Percentiles rank a stretch among this genome's conserved stretches.
phyloP scores from a whole-genome alignment of 1,140 invertebrate genomes.

The Nasonia longicornis region DNA sequence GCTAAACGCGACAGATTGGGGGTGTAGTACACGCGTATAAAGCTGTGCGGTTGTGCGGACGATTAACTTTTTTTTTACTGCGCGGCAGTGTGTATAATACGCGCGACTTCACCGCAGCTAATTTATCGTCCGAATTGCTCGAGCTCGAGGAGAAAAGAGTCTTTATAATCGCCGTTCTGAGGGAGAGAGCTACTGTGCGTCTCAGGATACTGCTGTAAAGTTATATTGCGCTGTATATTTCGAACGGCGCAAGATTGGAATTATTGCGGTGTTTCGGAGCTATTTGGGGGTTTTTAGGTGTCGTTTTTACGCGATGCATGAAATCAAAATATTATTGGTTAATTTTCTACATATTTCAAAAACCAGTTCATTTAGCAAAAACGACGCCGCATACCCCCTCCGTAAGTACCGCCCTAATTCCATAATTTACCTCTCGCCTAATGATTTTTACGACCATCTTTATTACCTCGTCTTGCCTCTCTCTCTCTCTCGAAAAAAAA shows the following conservation, averaged over 20 bases:
- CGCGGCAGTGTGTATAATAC: background rate
- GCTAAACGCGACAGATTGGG: background rate
- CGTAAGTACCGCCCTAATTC: background rate
- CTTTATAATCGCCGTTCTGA: background rate
- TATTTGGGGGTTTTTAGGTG: background rate
- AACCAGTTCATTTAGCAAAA: background rate
- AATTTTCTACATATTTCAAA: too few species aligned
- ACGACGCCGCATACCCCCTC: background rate
- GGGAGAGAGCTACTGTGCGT: background rate
- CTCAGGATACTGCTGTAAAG: background rate
- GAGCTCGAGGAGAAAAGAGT: background rate
- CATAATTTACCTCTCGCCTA: conserved; percentile 1
- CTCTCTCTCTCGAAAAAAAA: background rate
- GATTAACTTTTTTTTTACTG: background rate
- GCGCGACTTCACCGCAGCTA: background rate
- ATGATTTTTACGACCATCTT: background rate
- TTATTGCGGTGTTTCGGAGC: background rate
- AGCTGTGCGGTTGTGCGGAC: background rate
- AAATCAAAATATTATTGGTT: too few species aligned
- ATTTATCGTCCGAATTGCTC: background rate
- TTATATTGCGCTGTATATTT: conserved; percentile 1
- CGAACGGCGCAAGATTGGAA: background rate
- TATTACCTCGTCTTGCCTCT: background rate
- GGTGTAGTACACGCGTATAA: background rate
- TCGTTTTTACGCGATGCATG: too few species aligned